These are phyloP conservation scores for Eulemur macaco DNA, from an alignment of 2,113 vertebrate genomes.

Conservation along the genomic window DNA sequence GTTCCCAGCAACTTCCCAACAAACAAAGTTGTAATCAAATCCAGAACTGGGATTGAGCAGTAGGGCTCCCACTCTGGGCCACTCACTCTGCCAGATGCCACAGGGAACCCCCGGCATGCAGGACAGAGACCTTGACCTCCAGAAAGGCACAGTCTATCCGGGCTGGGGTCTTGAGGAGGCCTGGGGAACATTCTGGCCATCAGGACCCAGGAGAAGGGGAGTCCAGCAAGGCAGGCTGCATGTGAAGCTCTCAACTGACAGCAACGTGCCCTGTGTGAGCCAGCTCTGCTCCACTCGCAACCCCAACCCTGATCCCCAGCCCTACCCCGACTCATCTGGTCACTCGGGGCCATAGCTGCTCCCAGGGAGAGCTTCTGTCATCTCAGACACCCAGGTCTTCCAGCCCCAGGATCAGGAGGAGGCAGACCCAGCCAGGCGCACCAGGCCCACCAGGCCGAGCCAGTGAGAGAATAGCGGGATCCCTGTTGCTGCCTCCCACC, in stretches of 20 bases:
- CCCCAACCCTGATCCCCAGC: neutral
- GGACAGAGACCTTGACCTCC: neutral
- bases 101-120: neutral
- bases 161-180: neutral
- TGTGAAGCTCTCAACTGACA: neutral
- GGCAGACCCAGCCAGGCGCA: neutral
- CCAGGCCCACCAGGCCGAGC: neutral
- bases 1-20: slow-evolving; percentile 42
- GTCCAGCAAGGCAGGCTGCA: neutral
- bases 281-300: neutral
- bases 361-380: neutral
- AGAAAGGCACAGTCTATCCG: neutral
- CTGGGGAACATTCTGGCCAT: neutral
- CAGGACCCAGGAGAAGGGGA: neutral
- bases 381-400: neutral
- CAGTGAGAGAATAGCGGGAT: neutral
- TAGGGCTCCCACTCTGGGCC: neutral
- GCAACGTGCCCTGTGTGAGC: neutral
- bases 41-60: slow-evolving; percentile 24
- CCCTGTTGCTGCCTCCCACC: fast-evolving
- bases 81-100: neutral
- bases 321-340: neutral
- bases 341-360: neutral
- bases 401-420: neutral
- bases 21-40: slow-evolving; percentile 63